Evolutionary conservation across 2,113 vertebrate species (phyloP), one percentile per base, ranked within the genome.

Genomic region (Dendrocopos noguchii): DNA sequence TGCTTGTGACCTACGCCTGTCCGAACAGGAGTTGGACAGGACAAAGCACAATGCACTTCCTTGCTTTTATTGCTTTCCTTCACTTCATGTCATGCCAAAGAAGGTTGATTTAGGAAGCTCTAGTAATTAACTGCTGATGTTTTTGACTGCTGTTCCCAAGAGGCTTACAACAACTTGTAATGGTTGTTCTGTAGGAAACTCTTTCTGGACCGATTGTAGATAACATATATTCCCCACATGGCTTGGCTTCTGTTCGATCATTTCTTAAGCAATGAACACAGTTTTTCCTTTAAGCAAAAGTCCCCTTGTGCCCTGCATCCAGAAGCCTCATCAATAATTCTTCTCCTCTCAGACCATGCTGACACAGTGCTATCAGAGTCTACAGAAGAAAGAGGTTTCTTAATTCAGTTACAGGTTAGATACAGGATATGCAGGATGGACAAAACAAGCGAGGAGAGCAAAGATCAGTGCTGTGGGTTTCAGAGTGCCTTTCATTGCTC

Each of bases 41-140:
- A 98, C 97, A 98, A 97, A 97, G 95, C 90, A 91, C 94, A 97
- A 94, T 96, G 97, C 88, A 96, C 96, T 97, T 97, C 96, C 97
- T 97, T 80, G 5, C 42, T 92, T 95, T 97, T 95, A 97, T 97
- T 96, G 94, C 94, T 95, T 88, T 91, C 96, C 33, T 96, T 95
- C 92, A 95, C 97, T 97, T 97, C 94, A 96, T 94, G 95, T 95
- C 80, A 87, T 97, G 97, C 98, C 97, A 97, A 94, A 92, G 95
- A 95, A 87, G 95, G 95, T 90, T 79, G 94, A 91, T 63, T 71
- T 95, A 95, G 95, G 97, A 97, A 97, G 88, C 89, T 96, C 84
- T 95, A 93, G 47, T 84, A 91, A 89, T 94, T 97, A 96, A 96
- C 80, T 57, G 95, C 88, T 94, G 96, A 95, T 97, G 96, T 97